phyloP scores from a whole-genome alignment of 2,888 invertebrate species.

The Priapulus caudatus region DNA sequence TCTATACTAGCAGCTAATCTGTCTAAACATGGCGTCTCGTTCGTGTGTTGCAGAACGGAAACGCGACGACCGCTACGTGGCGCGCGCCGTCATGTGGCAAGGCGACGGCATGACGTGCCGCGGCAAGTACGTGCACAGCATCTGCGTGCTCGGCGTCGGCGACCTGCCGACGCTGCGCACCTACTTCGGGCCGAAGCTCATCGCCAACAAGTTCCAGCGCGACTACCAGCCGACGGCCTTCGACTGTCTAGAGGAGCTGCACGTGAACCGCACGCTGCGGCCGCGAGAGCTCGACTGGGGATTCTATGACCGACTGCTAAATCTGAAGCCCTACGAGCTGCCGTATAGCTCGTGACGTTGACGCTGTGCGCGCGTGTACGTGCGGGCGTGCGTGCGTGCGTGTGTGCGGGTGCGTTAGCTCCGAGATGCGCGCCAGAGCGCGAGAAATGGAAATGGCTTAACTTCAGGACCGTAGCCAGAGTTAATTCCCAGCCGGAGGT shows the following conservation, averaged over 20 bases:
- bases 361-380: no score
- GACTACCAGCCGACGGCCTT: neutral
- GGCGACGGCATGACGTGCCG: neutral
- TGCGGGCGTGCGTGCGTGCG: no score
- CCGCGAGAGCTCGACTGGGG: neutral
- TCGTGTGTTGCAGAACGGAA: neutral
- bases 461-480: no score
- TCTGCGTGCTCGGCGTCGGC: neutral
- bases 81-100: neutral
- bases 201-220: neutral
- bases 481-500: no score
- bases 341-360: neutral
- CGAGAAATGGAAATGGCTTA: no score
- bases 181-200: neutral
- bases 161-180: neutral
- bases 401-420: no score
- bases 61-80: neutral
- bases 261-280: neutral
- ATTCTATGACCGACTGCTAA: neutral
- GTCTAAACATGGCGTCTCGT: no score
- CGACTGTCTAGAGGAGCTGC: slow-evolving; percentile 5
- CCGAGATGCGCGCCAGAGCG: no score
- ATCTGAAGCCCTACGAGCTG: neutral
- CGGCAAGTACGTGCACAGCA: neutral
- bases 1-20: no score